A percentile compares a stretch with the other conserved stretches of the same genome.
These are phyloP conservation scores for Pristionchus exspectatus DNA, from an alignment of 2,888 invertebrate genomes.

Conservation along the genomic window DNA sequence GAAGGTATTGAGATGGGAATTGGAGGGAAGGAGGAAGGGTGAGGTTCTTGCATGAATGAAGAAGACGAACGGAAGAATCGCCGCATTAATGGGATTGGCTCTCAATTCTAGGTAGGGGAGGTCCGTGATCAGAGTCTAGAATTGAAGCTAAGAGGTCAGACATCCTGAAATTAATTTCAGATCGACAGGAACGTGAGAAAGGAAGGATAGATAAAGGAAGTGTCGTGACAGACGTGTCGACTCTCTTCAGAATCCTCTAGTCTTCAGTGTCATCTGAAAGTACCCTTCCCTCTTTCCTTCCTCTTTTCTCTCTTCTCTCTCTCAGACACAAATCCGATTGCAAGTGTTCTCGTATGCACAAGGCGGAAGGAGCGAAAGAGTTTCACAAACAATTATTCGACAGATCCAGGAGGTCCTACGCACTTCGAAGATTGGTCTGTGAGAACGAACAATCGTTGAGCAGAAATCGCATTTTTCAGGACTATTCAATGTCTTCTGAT, in stretches of 20 bases:
- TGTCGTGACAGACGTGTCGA: not conserved
- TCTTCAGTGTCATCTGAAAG: constrained; percentile 11
- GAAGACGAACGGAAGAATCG: not conserved
- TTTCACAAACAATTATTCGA: constrained; percentile 30
- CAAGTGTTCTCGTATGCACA: constrained; percentile 40
- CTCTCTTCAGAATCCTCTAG: not conserved
- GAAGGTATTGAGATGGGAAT: constrained; percentile 23
- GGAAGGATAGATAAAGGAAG: too few species aligned
- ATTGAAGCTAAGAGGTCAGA: not conserved
- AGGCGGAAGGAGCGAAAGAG: not conserved
- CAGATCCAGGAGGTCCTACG: not conserved
- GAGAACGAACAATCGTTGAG: not conserved
- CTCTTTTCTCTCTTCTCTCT: not conserved
- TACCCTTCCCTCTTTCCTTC: not conserved
- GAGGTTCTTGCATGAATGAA: not conserved
- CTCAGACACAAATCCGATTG: not conserved
- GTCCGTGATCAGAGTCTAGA: not conserved
- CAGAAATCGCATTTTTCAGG: not conserved
- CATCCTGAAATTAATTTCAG: constrained; percentile 13
- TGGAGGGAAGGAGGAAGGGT: not conserved
- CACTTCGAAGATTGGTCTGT: not conserved
- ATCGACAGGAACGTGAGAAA: not conserved
- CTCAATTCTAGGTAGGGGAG: not conserved
- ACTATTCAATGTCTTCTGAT: not conserved
- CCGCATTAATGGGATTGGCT: not conserved